Conservation (phyloP, 2,888 invertebrate genomes). For the Crocallis elinguaria region DNA sequence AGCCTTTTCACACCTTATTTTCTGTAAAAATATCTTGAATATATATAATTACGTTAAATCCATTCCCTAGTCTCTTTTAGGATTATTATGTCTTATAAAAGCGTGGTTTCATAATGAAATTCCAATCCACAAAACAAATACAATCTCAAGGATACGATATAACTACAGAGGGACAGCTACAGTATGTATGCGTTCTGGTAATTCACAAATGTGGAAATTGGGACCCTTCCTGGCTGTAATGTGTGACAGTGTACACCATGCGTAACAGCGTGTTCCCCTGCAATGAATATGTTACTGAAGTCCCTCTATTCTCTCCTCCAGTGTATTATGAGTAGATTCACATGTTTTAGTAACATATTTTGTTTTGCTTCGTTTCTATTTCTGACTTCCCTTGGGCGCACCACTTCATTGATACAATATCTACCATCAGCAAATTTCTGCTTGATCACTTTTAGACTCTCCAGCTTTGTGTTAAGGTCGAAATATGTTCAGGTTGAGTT, state of each 20-base stretch:
- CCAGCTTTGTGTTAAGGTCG: constrained; percentile 29
- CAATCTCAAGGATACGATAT: constrained; percentile 1
- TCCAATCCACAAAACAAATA: constrained; percentile 13
- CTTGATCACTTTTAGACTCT: constrained; percentile 29
- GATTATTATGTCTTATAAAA: background rate
- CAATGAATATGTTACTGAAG: constrained; percentile 14
- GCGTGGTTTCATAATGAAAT: background rate
- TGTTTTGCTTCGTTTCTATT: constrained; percentile 57
- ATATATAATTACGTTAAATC: too few relatives aligned
- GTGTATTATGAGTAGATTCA: constrained; percentile 41
- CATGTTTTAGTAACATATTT: constrained; percentile 48
- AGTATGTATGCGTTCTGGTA: background rate
- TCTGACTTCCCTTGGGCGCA: constrained; percentile 55
- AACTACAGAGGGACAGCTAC: background rate
- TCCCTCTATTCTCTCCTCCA: constrained; percentile 36
- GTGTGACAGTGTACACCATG: constrained; percentile 1
- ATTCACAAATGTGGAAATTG: constrained; percentile 10
- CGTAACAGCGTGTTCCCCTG: constrained; percentile 3
- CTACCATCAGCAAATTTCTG: constrained; percentile 25
- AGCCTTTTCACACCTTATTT: too few relatives aligned
- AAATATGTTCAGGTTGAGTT: constrained; percentile 11
- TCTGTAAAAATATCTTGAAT: too few relatives aligned
- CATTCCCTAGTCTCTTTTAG: background rate
- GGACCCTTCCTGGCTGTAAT: background rate
- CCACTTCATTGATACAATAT: constrained; percentile 64